Evolutionary conservation across 2,888 invertebrate genomes (phyloP).

Genomic region (Drosophila subsilvestris): DNA sequence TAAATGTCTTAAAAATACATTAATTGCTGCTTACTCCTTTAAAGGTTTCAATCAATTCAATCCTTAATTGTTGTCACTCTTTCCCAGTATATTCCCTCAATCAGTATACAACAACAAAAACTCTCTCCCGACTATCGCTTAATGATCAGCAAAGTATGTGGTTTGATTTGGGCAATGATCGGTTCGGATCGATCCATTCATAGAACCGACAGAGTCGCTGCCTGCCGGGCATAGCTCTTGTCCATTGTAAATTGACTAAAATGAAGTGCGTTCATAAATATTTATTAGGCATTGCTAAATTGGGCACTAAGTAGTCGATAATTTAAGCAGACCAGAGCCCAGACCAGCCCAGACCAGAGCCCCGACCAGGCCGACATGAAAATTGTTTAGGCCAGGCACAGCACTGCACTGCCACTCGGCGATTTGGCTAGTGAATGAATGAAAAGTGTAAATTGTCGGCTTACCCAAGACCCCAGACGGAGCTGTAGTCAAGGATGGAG

Average conservation of each 20-base stretch:
- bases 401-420: slow-evolving; percentile 14
- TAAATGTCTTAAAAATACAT: too few relatives aligned
- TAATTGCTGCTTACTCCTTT: too few relatives aligned
- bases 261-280: slow-evolving; percentile 71
- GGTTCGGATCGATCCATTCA: slow-evolving; percentile 51
- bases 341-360: background rate
- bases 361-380: slow-evolving; percentile 37
- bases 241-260: slow-evolving; percentile 52
- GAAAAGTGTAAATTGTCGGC: slow-evolving; percentile 67
- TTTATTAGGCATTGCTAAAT: slow-evolving; percentile 72
- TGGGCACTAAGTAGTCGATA: slow-evolving; percentile 71
- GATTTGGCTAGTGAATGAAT: slow-evolving; percentile 38
- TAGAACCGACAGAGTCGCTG: slow-evolving; percentile 34
- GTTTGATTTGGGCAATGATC: slow-evolving; percentile 6
- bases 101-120: background rate
- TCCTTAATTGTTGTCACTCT: background rate
- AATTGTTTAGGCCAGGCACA: slow-evolving; percentile 52
- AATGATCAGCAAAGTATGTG: background rate
- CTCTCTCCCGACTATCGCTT: background rate
- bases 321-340: slow-evolving; percentile 57
- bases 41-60: too few relatives aligned
- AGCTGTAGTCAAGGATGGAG: background rate
- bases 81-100: background rate
- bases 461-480: background rate
- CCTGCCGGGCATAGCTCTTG: slow-evolving; percentile 18